These are phyloP conservation scores for Jacana jacana DNA, from an alignment of 2,113 vertebrate species.

Conservation along the genomic window DNA sequence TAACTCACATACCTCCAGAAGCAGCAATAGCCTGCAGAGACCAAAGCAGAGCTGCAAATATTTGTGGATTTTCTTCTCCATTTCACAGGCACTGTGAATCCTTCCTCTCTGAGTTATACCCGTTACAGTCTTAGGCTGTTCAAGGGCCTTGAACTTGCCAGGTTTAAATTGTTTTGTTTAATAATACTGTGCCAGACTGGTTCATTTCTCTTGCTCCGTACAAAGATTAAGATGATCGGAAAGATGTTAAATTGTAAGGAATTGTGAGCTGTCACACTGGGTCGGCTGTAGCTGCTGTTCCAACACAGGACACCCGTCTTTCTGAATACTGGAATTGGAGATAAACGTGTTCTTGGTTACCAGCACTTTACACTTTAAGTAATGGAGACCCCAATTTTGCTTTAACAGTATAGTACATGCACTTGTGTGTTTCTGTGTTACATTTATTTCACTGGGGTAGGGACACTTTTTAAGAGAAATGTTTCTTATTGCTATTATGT, in stretches of 20 bases:
- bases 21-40: neutral
- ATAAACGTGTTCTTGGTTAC: neutral
- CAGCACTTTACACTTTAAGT: neutral
- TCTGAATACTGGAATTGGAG: neutral
- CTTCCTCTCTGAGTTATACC: neutral
- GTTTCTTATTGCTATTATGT: neutral
- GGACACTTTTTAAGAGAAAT: neutral
- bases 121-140: neutral
- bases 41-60: neutral
- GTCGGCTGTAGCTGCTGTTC: neutral
- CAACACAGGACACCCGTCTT: neutral
- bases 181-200: neutral
- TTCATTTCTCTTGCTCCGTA: neutral
- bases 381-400: neutral
- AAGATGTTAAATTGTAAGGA: neutral
- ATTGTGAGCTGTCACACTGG: neutral
- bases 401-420: neutral
- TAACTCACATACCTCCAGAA: neutral
- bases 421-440: neutral
- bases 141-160: neutral
- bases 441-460: neutral
- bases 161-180: conserved; percentile 4
- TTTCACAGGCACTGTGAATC: neutral
- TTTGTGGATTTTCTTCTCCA: neutral
- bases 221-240: neutral